Base-by-base conservation (phyloP, 2,113 vertebrate species). In the Globicephala melas region DNA sequence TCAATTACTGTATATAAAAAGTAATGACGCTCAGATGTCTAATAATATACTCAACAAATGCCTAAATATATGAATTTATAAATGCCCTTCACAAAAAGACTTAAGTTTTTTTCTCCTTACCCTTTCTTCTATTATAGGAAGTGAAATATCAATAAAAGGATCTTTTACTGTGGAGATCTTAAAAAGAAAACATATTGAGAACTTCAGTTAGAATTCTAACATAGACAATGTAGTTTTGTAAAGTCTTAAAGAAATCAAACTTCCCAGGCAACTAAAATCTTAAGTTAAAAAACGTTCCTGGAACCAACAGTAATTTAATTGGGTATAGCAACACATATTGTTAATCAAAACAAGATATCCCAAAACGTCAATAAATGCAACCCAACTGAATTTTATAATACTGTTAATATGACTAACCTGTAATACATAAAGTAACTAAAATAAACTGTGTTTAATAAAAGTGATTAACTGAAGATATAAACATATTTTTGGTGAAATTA, bases 51-150 rank as follows among this genome's bases (percentile, higher is more conserved):
- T 76, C 80, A 80, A 92, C 17, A 94, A 77, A 77, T 90, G 6
- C 60, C 55, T 88, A 84, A 60, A 63, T 55, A 55, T 68, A 74
- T 63, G 33, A 91, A 58, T 20, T 21, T 58, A 82, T 92, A 70
- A 76, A 89, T 62, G 31, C 3, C 76, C 58, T 84, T 95, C 44
- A 89, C 23, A 89, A 67, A 67, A 95, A 89, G 5, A 25, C 2
- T 93, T 83, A 94, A n/a, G 82, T 47, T 97, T 97, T 96, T 97
- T 95, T 70, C 97, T 96, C 91, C 99, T 99, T 98, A 99, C 99
- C 99, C 99, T 98, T 98, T 99, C 99, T 98, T 99, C 99, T 98
- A 99, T 99, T 97, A 99, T 99, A 97, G 99, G 99, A 97, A 99
- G 99, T 92, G 99, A 99, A 98, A 99, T 99, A 98, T 99, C 99